A percentile compares a stretch with the other conserved stretches of the same genome.
Conservation (phyloP, 2,797 vertebrate species). For the Gastrophryne carolinensis region DNA sequence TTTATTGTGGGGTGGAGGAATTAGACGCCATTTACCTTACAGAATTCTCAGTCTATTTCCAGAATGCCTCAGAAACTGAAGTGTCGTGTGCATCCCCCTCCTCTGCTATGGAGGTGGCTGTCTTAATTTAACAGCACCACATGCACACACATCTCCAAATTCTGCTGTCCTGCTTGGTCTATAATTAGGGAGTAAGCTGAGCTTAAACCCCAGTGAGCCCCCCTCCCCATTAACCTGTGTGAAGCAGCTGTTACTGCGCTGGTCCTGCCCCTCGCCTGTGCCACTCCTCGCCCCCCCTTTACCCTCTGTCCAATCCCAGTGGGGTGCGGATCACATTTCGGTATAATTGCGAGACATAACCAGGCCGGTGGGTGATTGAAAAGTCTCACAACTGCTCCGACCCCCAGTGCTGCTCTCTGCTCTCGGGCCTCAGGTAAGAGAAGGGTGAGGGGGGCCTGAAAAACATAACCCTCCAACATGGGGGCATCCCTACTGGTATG, state of each 20-base stretch:
- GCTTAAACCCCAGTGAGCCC: background rate
- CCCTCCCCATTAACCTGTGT: slow-evolving; percentile 42
- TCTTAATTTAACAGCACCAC: slow-evolving; percentile 39
- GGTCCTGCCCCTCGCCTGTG: slow-evolving; percentile 23
- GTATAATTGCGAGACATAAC: slow-evolving; percentile 51
- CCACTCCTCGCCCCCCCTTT: slow-evolving; percentile 7
- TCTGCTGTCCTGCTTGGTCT: slow-evolving; percentile 45
- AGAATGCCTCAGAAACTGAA: background rate
- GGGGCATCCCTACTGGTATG: background rate
- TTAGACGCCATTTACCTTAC: too few relatives aligned
- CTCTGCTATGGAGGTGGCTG: slow-evolving; percentile 17
- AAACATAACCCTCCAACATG: slow-evolving; percentile 14
- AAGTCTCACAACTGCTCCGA: slow-evolving; percentile 47
- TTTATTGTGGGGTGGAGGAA: too few relatives aligned
- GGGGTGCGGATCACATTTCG: slow-evolving; percentile 46
- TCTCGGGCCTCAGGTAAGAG: slow-evolving; percentile 74
- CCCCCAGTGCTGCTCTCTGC: slow-evolving; percentile 69
- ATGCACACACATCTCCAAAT: slow-evolving; percentile 42
- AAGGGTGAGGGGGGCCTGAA: background rate
- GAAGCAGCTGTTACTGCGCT: slow-evolving; percentile 36
- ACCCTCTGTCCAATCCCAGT: slow-evolving; percentile 21
- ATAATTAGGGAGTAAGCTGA: slow-evolving; percentile 50
- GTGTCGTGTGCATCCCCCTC: background rate
- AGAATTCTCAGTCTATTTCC: background rate
- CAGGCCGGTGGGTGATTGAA: slow-evolving; percentile 44